A percentile compares a stretch with the other conserved stretches of the same genome.
Evolutionary conservation across 2,797 vertebrate species (phyloP).

Genomic region (Epinephelus awoara): DNA sequence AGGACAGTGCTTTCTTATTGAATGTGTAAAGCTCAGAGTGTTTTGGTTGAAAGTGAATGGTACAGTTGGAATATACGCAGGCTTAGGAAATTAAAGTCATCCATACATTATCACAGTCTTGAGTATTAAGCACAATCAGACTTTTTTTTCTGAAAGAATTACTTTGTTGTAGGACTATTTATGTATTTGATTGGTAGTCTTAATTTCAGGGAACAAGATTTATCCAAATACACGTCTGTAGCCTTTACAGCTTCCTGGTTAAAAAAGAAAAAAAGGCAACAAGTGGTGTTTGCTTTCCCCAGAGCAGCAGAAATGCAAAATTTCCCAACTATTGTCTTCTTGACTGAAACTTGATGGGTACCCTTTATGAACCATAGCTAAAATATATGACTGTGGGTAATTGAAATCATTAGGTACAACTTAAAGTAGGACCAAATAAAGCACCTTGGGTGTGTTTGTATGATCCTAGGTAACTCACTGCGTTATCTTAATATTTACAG

Average conservation of each 20-base stretch:
- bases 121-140: not conserved
- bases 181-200: not conserved
- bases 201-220: conserved; percentile 3
- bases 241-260: not conserved
- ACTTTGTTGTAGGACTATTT: not conserved
- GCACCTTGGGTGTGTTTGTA: not conserved
- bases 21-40: not conserved
- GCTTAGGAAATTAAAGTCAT: not conserved
- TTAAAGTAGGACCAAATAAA: not conserved
- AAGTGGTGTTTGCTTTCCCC: not conserved
- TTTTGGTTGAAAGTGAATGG: not conserved
- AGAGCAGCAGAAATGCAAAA: conserved; percentile 21
- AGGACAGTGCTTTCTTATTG: not conserved
- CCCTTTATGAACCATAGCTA: not conserved
- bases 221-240: not conserved
- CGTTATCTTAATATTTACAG: not conserved
- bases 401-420: not conserved
- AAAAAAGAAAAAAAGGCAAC: not conserved
- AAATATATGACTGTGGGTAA: not conserved
- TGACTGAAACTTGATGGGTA: not conserved
- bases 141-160: not conserved
- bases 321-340: not conserved
- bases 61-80: not conserved
- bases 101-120: not conserved
- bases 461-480: not conserved